These are phyloP conservation scores for Prorops nasuta DNA, from an alignment of 1,140 invertebrate species.

Conservation along the genomic window DNA sequence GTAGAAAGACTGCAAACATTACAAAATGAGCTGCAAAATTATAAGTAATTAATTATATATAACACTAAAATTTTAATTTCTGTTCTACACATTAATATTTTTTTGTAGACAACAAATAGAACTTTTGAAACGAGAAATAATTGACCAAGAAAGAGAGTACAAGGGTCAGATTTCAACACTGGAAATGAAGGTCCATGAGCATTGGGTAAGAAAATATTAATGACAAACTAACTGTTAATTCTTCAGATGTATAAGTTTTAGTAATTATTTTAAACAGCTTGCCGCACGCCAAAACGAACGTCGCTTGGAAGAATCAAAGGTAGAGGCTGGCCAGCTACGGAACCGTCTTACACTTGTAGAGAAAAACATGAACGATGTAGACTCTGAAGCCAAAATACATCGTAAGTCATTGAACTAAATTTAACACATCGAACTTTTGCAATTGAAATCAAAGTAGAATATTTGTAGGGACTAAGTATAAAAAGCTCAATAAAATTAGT, in stretches of 20 bases:
- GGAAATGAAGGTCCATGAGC: conserved; percentile 75
- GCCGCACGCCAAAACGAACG: conserved; percentile 71
- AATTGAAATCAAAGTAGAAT: too few species aligned
- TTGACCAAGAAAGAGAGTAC: conserved; percentile 75
- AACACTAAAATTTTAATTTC: conserved; percentile 6
- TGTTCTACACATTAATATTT: conserved; percentile 3
- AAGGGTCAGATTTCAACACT: conserved; percentile 72
- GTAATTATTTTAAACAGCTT: conserved; percentile 46
- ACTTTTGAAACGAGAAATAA: conserved; percentile 72
- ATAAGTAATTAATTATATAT: conserved; percentile 63
- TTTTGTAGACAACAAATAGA: conserved; percentile 67
- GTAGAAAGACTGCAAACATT: conserved; percentile 73
- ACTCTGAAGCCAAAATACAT: conserved; percentile 48
- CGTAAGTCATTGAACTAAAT: conserved; percentile 49
- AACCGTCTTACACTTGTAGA: conserved; percentile 67
- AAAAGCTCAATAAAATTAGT: too few species aligned
- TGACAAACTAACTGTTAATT: too few species aligned
- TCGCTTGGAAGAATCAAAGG: conserved; percentile 72
- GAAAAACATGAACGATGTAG: conserved; percentile 54
- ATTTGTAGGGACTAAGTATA: too few species aligned
- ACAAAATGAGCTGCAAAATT: conserved; percentile 77
- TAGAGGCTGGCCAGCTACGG: conserved; percentile 71
- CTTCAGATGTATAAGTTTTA: too few species aligned
- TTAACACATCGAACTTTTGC: too few species aligned
- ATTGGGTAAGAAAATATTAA: conserved; percentile 64